Conservation (phyloP, 1,140 invertebrate genomes). For the Rhagoletis zephyria region DNA sequence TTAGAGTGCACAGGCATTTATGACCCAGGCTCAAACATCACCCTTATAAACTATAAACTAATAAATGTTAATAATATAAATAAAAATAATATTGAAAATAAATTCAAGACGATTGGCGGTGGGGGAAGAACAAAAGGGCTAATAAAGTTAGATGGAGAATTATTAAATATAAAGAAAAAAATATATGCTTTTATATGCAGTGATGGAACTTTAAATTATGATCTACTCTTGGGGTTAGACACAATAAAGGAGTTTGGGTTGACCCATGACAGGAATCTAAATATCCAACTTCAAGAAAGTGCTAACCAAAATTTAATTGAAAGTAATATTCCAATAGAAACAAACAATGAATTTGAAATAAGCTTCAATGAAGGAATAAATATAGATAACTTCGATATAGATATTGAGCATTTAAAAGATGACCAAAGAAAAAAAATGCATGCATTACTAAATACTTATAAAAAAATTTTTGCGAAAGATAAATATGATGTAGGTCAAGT, state of each 20-base stretch:
- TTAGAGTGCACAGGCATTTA: neutral
- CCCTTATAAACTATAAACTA: slow-evolving; percentile 13
- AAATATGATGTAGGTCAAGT: slow-evolving; percentile 66
- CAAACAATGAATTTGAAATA: slow-evolving; percentile 21
- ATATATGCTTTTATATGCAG: neutral
- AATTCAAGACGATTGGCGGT: neutral
- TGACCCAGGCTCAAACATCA: neutral
- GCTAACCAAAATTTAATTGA: neutral
- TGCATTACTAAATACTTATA: slow-evolving; percentile 62
- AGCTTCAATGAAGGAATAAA: slow-evolving; percentile 69
- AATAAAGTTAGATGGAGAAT: slow-evolving; percentile 24
- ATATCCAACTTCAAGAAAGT: neutral
- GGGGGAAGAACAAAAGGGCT: neutral
- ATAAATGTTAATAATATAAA: neutral
- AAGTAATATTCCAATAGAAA: neutral
- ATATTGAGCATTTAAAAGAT: slow-evolving; percentile 46
- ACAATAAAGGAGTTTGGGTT: slow-evolving; percentile 56
- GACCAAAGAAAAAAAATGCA: slow-evolving; percentile 63
- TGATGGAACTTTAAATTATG: slow-evolving; percentile 16
- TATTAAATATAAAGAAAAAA: slow-evolving; percentile 54
- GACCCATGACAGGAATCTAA: slow-evolving; percentile 58
- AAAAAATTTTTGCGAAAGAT: slow-evolving; percentile 69
- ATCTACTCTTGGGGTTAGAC: slow-evolving; percentile 37
- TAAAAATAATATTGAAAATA: neutral
- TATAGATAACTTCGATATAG: neutral